These are phyloP conservation scores for Epirrhoe alternata DNA, from an alignment of 2,888 invertebrate species.

Conservation along the genomic window DNA sequence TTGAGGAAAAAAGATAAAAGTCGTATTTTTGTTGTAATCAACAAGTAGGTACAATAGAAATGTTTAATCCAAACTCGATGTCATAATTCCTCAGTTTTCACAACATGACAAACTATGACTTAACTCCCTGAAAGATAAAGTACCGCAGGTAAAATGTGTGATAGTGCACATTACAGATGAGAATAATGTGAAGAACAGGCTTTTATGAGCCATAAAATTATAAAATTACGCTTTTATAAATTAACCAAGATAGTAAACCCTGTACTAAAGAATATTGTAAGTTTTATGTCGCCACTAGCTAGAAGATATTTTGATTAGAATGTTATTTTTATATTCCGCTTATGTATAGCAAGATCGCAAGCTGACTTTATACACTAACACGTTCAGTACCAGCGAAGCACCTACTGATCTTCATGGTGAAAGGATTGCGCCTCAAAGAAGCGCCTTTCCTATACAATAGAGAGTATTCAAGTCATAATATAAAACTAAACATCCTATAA, in stretches of 20 bases:
- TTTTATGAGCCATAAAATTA: constrained; percentile 13
- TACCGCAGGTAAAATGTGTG: constrained; percentile 1
- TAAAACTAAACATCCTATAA: too few species aligned
- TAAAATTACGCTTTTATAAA: constrained; percentile 9
- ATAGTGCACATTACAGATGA: constrained; percentile 11
- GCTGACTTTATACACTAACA: too few species aligned
- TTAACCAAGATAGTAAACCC: not conserved
- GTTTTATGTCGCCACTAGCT: not conserved
- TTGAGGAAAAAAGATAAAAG: not conserved
- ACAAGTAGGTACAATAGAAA: not conserved
- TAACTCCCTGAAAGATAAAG: not conserved
- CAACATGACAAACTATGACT: too few species aligned
- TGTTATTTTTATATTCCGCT: too few species aligned
- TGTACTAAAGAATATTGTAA: not conserved
- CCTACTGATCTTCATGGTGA: too few species aligned
- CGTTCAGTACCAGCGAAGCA: too few species aligned
- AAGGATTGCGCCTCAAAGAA: too few species aligned
- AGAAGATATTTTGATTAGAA: not conserved
- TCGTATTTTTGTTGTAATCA: not conserved
- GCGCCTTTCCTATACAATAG: too few species aligned
- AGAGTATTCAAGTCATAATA: too few species aligned
- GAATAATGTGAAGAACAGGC: constrained; percentile 17
- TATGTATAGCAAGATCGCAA: too few species aligned
- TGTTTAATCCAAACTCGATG: not conserved
- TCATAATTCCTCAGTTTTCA: too few species aligned